phyloP scores from a whole-genome alignment of 2,888 invertebrate genomes.

The Allolobophora icterica region DNA sequence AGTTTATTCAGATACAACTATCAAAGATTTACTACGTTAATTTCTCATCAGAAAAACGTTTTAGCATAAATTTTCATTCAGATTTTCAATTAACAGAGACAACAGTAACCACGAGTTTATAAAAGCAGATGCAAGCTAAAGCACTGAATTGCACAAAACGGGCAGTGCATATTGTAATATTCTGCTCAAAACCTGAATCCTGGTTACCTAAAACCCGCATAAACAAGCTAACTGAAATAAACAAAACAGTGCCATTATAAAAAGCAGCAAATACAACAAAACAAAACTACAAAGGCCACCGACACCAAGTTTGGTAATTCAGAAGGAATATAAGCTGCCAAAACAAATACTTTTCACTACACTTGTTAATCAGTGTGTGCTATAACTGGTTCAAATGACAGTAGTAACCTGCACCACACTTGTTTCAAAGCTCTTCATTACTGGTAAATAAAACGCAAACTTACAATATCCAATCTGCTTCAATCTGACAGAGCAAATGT shows the following conservation, averaged over 20 bases:
- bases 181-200: neutral
- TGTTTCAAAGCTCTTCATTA: neutral
- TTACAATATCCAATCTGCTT: conserved; percentile 12
- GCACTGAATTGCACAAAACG: neutral
- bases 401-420: neutral
- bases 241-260: neutral
- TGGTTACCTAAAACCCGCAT: conserved; percentile 8
- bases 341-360: neutral
- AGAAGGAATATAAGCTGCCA: neutral
- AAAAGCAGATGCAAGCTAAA: neutral
- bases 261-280: neutral
- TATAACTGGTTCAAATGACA: neutral
- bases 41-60: neutral
- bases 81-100: neutral
- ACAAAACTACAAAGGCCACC: neutral
- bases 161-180: neutral
- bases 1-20: neutral
- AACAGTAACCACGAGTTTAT: neutral
- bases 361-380: neutral
- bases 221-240: neutral
- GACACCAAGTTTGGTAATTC: neutral
- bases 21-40: too few species aligned
- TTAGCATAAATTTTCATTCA: neutral
- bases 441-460: neutral
- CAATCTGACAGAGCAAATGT: conserved; percentile 8